Evolutionary conservation across 1,140 invertebrate genomes (phyloP), one percentile per base, ranked within the genome.

Genomic region (Samia ricini): DNA sequence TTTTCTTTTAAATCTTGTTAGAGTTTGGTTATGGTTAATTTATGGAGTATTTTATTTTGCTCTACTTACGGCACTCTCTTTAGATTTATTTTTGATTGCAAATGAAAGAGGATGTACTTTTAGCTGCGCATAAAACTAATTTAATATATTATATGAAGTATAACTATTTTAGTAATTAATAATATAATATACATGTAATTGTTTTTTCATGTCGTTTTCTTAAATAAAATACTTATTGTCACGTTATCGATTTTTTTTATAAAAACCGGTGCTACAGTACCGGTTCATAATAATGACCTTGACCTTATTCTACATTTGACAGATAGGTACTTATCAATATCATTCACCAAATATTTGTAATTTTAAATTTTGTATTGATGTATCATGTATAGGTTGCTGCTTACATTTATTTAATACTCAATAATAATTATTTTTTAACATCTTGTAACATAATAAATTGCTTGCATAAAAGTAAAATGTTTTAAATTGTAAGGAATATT

Each of bases 81-180:
- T 89, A 57, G 86, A 89, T 71, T 73, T 89, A 65, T 86, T 81
- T 81, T 68, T 88, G 60, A 85, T 88, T 67, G 86, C 86, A 23
- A 89, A 86, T 70, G 86, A 89, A 76, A 79, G 85, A 72, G 86
- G 86, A 12, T 89, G 86, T 81, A 89, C 85, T 22, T 88, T 89
- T 79, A 89, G 84, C 63, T 86, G 84, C 64, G 86, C 86, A 55
- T 89, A 77, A 79, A 64, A 49, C 24, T 48, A 54, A 10, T 12
- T 7, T 3, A 15, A 42, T 8, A 42, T 42, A 15, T 42, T n/a
- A 10, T 42, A 15, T 52, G 7, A 22, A 52, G 18, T 22, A 22
- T 20, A 42, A 42, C 33, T 42, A 12, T 10, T 42, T 15, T 42
- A 42, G 12, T 15, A 42, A 42, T 15, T 15, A 42, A 42, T 42